These are phyloP conservation scores for Mycalesis mineus DNA, from an alignment of 2,888 invertebrate genomes.

Conservation along the genomic window DNA sequence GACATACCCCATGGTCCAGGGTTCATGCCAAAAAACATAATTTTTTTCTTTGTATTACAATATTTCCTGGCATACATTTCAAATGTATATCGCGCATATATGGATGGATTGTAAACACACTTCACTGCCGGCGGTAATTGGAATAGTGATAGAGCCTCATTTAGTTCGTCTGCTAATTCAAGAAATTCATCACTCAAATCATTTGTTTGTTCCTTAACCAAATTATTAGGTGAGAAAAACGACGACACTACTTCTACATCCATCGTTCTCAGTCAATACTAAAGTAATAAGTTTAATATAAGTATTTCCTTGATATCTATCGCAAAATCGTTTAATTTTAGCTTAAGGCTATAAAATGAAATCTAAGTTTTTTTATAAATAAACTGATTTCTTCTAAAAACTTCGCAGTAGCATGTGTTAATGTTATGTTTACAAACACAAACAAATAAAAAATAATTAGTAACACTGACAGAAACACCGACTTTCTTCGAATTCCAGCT, in stretches of 20 bases:
- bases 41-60: constrained; percentile 81
- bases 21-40: constrained; percentile 95
- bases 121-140: constrained; percentile 76
- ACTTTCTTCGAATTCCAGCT: no score
- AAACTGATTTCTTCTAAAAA: no score
- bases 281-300: no score
- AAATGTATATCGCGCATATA: constrained; percentile 89
- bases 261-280: no score
- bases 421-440: no score
- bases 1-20: constrained; percentile 98
- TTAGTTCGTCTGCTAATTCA: constrained; percentile 57
- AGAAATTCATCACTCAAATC: constrained; percentile 51
- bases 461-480: no score
- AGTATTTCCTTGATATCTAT: no score
- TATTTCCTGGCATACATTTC: constrained; percentile 85
- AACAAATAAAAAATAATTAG: no score
- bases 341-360: no score
- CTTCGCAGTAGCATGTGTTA: no score
- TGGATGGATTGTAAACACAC: constrained; percentile 89
- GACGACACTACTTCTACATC: constrained; percentile 51
- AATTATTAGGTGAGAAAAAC: constrained; percentile 42
- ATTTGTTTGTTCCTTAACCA: constrained; percentile 15
- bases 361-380: no score
- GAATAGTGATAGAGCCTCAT: constrained; percentile 62
- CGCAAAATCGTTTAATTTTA: no score